Percentiles rank a stretch among this genome's conserved stretches.
phyloP scores from a whole-genome alignment of 2,113 vertebrate genomes.

The Tricholaema leucomelas region DNA sequence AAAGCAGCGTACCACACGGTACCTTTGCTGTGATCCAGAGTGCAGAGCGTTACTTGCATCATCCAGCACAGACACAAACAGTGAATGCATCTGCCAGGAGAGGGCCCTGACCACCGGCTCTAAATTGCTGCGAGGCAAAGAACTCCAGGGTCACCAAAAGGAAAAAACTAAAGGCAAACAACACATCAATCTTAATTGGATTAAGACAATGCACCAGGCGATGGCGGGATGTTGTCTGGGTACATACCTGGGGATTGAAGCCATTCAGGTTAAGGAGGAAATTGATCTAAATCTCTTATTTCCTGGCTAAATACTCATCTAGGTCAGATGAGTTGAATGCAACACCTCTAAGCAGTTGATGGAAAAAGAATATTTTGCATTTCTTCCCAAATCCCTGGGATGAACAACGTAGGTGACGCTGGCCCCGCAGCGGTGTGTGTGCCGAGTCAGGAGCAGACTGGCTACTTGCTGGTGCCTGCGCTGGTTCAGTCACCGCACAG shows the following conservation, averaged over 20 bases:
- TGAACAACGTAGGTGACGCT: neutral
- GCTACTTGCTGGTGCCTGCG: neutral
- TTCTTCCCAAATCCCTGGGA: neutral
- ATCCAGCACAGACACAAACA: neutral
- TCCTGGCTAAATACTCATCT: slow-evolving; percentile 36
- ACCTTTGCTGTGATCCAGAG: neutral
- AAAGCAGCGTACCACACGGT: neutral
- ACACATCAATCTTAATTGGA: neutral
- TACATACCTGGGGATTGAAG: slow-evolving; percentile 25
- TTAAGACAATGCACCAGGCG: neutral
- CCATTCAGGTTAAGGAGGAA: slow-evolving; percentile 33
- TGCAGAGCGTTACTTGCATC: neutral
- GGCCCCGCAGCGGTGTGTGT: accelerated
- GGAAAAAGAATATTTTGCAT: neutral
- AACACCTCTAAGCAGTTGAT: neutral
- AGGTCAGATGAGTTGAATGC: slow-evolving; percentile 6
- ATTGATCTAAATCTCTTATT: slow-evolving; percentile 34
- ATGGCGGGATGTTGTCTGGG: neutral
- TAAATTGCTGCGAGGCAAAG: neutral
- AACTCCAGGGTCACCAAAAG: neutral
- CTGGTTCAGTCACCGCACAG: neutral
- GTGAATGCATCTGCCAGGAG: neutral
- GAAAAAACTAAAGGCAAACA: neutral
- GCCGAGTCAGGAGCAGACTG: neutral
- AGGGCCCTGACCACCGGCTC: neutral